Evolutionary conservation across 2,888 invertebrate genomes (phyloP).

Genomic region (Melinaea menophilus): DNA sequence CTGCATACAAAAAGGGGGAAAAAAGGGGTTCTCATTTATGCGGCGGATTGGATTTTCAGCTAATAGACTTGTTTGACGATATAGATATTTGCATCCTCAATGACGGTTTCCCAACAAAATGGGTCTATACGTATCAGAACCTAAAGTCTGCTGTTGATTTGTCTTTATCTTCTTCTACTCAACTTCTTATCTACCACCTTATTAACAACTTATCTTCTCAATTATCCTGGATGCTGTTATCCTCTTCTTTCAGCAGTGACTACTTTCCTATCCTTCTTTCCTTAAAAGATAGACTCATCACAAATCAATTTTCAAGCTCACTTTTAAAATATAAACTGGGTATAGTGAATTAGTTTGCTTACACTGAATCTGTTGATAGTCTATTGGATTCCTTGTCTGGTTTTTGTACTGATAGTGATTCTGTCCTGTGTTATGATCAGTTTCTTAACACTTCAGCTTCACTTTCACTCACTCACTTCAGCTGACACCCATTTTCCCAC

Average conservation of each 20-base stretch:
- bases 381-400: background rate
- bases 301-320: background rate
- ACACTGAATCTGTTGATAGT: constrained; percentile 1
- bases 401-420: constrained; percentile 4
- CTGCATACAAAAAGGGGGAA: too few relatives aligned
- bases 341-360: constrained; percentile 11
- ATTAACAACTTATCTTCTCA: constrained; percentile 16
- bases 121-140: constrained; percentile 16
- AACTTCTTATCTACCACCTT: too few relatives aligned
- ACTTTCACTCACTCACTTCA: background rate
- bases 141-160: constrained; percentile 18
- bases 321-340: constrained; percentile 15
- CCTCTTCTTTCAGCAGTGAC: constrained; percentile 21
- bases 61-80: too few relatives aligned
- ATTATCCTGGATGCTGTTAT: constrained; percentile 9
- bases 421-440: background rate
- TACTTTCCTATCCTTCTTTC: constrained; percentile 22
- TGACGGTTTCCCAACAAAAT: constrained; percentile 18
- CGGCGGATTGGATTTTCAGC: too few relatives aligned
- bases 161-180: constrained; percentile 16
- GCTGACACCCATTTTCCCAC: constrained; percentile 12
- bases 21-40: too few relatives aligned
- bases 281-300: background rate
- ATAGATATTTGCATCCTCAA: too few relatives aligned
- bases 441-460: constrained; percentile 4